Evolutionary conservation across 1,140 invertebrate species (phyloP), one percentile per base, ranked within the genome.

Genomic region (Caerostris extrusa): DNA sequence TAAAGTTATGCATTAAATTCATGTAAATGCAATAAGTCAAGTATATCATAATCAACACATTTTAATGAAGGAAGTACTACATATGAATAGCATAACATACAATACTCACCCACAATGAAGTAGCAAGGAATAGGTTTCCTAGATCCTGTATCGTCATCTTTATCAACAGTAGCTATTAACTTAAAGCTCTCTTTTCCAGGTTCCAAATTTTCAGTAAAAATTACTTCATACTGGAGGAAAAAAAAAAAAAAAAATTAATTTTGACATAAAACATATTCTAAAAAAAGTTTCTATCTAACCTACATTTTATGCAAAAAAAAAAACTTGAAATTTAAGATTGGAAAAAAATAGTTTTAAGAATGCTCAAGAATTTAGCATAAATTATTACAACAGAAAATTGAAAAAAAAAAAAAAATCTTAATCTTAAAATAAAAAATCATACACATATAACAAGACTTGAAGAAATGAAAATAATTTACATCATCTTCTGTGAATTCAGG

Each of bases 131-230:
- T 95, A 19, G 95, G 94, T 81, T 95, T 95, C 58, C 94, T 90
- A 17, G 98, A 98, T 95, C 97, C 97, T 89, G 97, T 97, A 95
- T 98, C 97, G 95, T 98, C 98, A 95, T 98, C 98, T 95, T 97
- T 95, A 95, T 98, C 98, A 69, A 98, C 97, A 0, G 98, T 98
- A 91, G 97, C 97, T 0, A 98, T 97, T n/a, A 99, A 96, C 95
- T 97, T 96, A 12, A 97, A 96, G 10, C 96, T 97, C 95, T 98
- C 98, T 14, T 97, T 95, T 2, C 97, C 97, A 2, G 98, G 97
- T 77, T 96, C 95, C 12, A 97, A 96, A 95, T 99, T 98, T 96
- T 99, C 98, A 96, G 95, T 92, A 95, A 96, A 96, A 69, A 95
- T 94, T 34, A 95, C 95, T 82, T 95, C 94, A 85, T 95, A 95